phyloP scores from a whole-genome alignment of 2,797 vertebrate genomes.

The Synaphobranchus kaupii region DNA sequence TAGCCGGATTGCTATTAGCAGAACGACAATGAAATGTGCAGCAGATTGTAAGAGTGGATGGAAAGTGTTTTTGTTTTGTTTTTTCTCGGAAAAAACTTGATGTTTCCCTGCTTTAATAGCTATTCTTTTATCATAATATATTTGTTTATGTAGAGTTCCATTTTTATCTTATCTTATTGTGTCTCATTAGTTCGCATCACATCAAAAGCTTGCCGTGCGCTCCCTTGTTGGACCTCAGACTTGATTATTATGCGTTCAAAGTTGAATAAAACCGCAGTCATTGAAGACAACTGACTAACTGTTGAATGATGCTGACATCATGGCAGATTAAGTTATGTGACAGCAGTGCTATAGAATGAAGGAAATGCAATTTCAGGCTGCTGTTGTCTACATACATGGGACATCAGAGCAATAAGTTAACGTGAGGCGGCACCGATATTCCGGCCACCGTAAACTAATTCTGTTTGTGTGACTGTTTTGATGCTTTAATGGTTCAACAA shows the following conservation, averaged over 20 bases:
- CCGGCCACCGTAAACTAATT: conserved; percentile 53
- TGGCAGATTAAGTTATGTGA: conserved; percentile 51
- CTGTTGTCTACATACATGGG: conserved; percentile 46
- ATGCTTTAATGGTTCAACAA: conserved; percentile 52
- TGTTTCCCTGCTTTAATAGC: conserved; percentile 12
- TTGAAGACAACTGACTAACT: conserved; percentile 1
- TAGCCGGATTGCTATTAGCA: background rate
- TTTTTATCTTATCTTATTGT: conserved; percentile 34
- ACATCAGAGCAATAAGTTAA: conserved; percentile 46
- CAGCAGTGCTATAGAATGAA: conserved; percentile 45
- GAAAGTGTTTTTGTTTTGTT: conserved; percentile 1
- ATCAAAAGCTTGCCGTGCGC: conserved; percentile 27
- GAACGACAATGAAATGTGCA: background rate
- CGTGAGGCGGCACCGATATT: conserved; percentile 47
- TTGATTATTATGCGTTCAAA: conserved; percentile 36
- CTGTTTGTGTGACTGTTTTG: conserved; percentile 57
- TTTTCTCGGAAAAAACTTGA: background rate
- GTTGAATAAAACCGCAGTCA: conserved; percentile 50
- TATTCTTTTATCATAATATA: background rate
- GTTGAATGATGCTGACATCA: conserved; percentile 50
- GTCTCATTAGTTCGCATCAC: conserved; percentile 38
- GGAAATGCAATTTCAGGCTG: conserved; percentile 54
- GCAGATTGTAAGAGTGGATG: background rate
- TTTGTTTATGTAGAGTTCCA: background rate
- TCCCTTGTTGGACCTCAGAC: conserved; percentile 47